A percentile compares a stretch with the other conserved stretches of the same genome.
These are phyloP conservation scores for Drosophila carrolli DNA, from an alignment of 1,140 invertebrate genomes.

Conservation along the genomic window DNA sequence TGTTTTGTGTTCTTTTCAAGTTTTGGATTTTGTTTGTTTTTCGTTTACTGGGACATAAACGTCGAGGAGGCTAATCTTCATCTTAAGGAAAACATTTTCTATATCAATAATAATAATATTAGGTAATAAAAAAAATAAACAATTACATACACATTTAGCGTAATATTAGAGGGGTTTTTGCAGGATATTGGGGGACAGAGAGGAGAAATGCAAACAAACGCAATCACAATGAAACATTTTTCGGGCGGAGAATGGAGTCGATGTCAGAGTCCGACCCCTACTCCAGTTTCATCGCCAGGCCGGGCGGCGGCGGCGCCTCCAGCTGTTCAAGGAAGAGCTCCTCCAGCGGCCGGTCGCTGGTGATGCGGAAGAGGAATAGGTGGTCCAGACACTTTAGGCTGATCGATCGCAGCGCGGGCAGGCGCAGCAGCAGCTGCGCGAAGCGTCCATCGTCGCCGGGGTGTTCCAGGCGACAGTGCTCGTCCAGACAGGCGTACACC, in stretches of 20 bases:
- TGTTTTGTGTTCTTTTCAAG: conserved; percentile 28
- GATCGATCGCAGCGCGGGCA: conserved; percentile 97
- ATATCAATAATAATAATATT: conserved; percentile 66
- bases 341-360: conserved; percentile 89
- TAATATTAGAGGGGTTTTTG: conserved; percentile 35
- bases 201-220: conserved; percentile 77
- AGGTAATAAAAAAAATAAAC: conserved; percentile 59
- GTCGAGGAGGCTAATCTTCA: conserved; percentile 42
- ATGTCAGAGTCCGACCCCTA: conserved; percentile 2
- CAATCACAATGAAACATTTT: conserved; percentile 77
- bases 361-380: conserved; percentile 97
- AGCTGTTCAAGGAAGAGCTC: conserved; percentile 76
- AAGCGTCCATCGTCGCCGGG: conserved; percentile 97
- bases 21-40: conserved; percentile 46
- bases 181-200: conserved; percentile 1
- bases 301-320: conserved; percentile 63
- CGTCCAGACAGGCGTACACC: conserved; percentile 95
- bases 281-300: conserved; percentile 53
- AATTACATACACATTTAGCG: conserved; percentile 62
- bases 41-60: conserved; percentile 63
- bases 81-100: conserved; percentile 78
- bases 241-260: neutral
- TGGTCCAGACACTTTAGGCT: conserved; percentile 98
- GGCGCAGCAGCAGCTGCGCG: conserved; percentile 95
- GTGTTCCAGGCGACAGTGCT: conserved; percentile 95